These are phyloP conservation scores for Dryocosmus kuriphilus DNA, from an alignment of 2,888 invertebrate genomes.

Conservation along the genomic window DNA sequence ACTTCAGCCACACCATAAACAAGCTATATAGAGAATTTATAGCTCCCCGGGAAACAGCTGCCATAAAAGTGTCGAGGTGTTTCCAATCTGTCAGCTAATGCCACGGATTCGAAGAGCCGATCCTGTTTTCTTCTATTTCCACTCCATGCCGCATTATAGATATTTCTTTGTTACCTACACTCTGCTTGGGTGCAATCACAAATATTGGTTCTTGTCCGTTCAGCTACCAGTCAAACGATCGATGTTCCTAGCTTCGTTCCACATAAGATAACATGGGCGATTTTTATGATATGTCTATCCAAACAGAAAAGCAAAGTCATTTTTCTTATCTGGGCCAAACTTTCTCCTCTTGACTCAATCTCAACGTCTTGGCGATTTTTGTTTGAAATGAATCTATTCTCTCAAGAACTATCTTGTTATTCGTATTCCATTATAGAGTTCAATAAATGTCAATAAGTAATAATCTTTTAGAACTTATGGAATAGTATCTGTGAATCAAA, in stretches of 20 bases:
- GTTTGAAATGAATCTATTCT: too few relatives aligned
- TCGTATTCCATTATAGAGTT: background rate
- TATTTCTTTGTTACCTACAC: background rate
- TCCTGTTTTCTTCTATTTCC: background rate
- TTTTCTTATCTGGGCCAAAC: background rate
- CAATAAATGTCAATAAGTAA: too few relatives aligned
- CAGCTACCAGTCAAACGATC: background rate
- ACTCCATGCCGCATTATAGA: background rate
- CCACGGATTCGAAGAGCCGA: background rate
- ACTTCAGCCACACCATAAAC: slow-evolving; percentile 59
- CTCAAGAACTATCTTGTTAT: background rate
- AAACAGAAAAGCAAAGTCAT: background rate
- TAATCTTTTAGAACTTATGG: background rate
- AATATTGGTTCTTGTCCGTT: background rate
- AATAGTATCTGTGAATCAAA: background rate
- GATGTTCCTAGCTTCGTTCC: background rate
- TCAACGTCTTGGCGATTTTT: background rate
- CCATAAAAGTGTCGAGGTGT: slow-evolving; percentile 70
- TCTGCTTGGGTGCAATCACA: background rate
- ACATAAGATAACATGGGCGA: background rate
- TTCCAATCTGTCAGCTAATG: slow-evolving; percentile 70
- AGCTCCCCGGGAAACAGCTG: slow-evolving; percentile 62
- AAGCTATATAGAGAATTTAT: slow-evolving; percentile 70
- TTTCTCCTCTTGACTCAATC: background rate
- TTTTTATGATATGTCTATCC: background rate